Evolutionary conservation across 2,888 invertebrate species (phyloP).

Genomic region (Cephus pulcher): DNA sequence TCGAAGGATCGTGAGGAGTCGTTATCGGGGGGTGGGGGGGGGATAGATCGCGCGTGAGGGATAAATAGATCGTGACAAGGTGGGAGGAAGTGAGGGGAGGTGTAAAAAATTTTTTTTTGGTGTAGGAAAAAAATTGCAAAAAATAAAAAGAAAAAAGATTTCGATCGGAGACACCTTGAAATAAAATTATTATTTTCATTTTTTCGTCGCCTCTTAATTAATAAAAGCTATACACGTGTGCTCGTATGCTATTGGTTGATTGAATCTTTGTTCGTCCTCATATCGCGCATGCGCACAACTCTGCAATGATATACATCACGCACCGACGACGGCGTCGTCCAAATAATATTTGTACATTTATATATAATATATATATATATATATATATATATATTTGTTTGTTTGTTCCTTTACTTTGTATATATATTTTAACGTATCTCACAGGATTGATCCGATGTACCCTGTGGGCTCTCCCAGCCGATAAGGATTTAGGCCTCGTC

Average conservation of each 20-base stretch:
- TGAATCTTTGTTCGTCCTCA: background rate
- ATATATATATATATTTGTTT: background rate
- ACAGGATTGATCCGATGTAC: background rate
- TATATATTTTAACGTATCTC: background rate
- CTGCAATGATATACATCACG: background rate
- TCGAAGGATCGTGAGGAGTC: background rate
- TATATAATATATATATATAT: background rate
- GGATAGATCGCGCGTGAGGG: too few species aligned
- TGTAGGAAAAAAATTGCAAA: too few species aligned
- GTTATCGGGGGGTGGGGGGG: background rate
- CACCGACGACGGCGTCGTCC: background rate
- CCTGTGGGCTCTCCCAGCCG: background rate
- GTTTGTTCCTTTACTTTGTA: background rate
- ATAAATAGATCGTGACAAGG: too few species aligned
- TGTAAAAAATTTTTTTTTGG: too few species aligned
- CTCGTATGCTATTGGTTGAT: background rate
- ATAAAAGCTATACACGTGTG: background rate
- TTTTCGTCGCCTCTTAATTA: background rate
- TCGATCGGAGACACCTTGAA: background rate
- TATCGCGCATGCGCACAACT: background rate
- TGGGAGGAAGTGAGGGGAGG: too few species aligned
- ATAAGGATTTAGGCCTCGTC: background rate
- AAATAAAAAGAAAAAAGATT: background rate
- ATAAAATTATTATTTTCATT: background rate
- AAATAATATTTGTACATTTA: background rate